Percentiles rank a stretch among this genome's conserved stretches.
These are phyloP conservation scores for Deroplatys truncata DNA, from an alignment of 2,888 invertebrate genomes.

Conservation along the genomic window DNA sequence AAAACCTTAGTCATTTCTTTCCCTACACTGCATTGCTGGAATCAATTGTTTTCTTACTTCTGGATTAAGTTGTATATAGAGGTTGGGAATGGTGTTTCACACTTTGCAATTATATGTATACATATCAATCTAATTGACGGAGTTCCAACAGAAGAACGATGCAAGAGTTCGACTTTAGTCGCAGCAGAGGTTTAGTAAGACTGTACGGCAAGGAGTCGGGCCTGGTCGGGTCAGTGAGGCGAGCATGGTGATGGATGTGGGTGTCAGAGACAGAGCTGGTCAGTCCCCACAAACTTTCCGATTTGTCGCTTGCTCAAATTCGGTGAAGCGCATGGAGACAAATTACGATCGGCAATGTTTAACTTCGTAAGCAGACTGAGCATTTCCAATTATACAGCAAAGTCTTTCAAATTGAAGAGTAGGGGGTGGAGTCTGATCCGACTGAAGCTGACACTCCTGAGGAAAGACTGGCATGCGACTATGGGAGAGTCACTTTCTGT, in stretches of 20 bases:
- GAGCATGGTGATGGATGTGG: neutral
- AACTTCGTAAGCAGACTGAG: neutral
- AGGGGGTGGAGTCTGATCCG: neutral
- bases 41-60: too few relatives aligned
- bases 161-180: too few relatives aligned
- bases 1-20: too few relatives aligned
- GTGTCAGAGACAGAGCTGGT: constrained; percentile 1
- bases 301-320: neutral
- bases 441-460: neutral
- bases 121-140: too few relatives aligned
- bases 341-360: neutral
- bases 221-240: neutral
- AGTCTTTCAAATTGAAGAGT: neutral
- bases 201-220: neutral
- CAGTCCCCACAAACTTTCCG: neutral
- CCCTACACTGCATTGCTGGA: too few relatives aligned
- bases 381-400: neutral
- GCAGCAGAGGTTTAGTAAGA: neutral
- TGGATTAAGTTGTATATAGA: too few relatives aligned
- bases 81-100: too few relatives aligned
- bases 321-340: neutral
- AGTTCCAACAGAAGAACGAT: too few relatives aligned
- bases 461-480: neutral
- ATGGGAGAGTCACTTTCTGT: neutral
- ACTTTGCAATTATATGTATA: too few relatives aligned